These are phyloP conservation scores for Neomonachus schauinslandi DNA, from an alignment of 2,113 vertebrate species.

Conservation along the genomic window DNA sequence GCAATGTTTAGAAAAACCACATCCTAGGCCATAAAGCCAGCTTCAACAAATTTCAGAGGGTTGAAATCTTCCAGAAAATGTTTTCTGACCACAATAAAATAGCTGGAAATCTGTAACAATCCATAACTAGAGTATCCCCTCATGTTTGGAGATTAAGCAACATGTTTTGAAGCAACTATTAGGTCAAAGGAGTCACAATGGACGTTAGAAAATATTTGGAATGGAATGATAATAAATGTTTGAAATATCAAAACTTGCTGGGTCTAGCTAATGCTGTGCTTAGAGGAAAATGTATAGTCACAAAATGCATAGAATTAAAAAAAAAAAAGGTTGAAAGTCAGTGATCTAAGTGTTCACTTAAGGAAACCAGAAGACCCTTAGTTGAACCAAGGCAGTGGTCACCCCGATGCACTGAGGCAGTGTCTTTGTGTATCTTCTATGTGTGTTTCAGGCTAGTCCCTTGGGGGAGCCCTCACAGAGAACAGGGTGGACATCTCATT, in stretches of 20 bases:
- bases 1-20: not conserved
- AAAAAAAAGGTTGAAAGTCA: not conserved
- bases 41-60: not conserved
- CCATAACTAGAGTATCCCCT: not conserved
- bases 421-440: not conserved
- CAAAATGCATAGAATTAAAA: not conserved
- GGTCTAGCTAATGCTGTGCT: not conserved
- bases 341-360: not conserved
- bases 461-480: not conserved
- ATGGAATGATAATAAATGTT: not conserved
- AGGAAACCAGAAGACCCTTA: not conserved
- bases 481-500: not conserved
- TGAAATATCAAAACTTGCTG: not conserved
- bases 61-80: not conserved
- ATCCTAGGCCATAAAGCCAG: not conserved
- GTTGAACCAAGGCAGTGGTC: not conserved
- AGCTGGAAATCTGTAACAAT: not conserved
- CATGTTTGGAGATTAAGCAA: not conserved
- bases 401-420: not conserved
- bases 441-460: not conserved
- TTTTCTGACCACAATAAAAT: not conserved
- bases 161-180: not conserved
- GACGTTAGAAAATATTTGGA: conserved; percentile 11
- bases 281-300: not conserved
- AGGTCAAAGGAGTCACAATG: not conserved